phyloP scores from a whole-genome alignment of 2,113 vertebrate species.

The Rhizomys pruinosus region DNA sequence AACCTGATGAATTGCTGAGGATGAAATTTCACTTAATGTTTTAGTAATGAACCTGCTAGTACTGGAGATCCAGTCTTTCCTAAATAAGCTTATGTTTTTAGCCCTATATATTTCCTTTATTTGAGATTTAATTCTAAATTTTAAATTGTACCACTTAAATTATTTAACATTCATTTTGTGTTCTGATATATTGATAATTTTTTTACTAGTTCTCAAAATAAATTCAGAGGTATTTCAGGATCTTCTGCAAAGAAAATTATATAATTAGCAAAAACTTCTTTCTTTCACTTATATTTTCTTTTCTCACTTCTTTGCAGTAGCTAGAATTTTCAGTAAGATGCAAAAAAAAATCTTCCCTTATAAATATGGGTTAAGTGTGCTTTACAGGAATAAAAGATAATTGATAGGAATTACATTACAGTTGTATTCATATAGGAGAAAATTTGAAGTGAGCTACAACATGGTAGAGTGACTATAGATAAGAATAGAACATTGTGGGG shows the following conservation, averaged over 20 bases:
- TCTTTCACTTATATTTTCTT: neutral
- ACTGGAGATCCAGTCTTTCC: too few relatives aligned
- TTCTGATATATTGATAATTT: too few relatives aligned
- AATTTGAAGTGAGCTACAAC: neutral
- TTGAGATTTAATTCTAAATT: neutral
- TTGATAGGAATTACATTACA: neutral
- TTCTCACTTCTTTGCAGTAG: neutral
- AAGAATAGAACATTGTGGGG: too few relatives aligned
- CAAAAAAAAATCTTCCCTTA: neutral
- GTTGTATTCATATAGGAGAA: neutral
- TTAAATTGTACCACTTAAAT: too few relatives aligned
- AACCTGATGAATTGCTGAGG: too few relatives aligned
- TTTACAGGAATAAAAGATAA: neutral
- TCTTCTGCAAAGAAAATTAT: neutral
- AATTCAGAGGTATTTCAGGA: too few relatives aligned
- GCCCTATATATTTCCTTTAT: neutral
- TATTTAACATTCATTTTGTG: too few relatives aligned
- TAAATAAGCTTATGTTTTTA: neutral
- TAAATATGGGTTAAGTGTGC: too few relatives aligned
- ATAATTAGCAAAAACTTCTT: neutral
- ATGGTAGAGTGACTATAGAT: too few relatives aligned
- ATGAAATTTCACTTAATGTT: too few relatives aligned
- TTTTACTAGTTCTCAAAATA: too few relatives aligned
- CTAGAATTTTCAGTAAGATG: neutral
- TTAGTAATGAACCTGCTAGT: too few relatives aligned